Evolutionary conservation across 2,113 vertebrate genomes (phyloP), one percentile per base, ranked within the genome.

Genomic region (Regulus satrapa): DNA sequence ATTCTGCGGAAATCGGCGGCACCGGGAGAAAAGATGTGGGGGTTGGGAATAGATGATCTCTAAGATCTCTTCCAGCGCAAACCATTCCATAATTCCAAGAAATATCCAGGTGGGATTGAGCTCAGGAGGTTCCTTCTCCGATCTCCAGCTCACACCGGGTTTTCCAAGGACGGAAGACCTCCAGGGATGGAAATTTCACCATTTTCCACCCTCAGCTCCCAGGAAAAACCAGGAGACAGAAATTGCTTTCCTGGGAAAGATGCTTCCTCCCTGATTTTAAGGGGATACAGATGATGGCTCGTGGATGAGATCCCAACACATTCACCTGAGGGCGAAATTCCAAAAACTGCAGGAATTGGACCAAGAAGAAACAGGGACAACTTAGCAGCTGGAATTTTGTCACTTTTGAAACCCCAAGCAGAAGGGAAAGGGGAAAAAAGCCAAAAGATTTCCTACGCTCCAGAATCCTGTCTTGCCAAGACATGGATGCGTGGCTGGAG

Each of bases 401-500:
- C 1, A 1, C 10, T 58, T 69, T 31, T 15, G 14, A 62, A 73
- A 48, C 3, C 24, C 29, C 29, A 13, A 24, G 4, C 7, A 40
- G 18, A 16, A 34, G 23, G 31, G 61, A 59, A 85, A 8, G 2
- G 4, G 3, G 10, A 2, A 4, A 62, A 74, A 41, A 4, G 1
- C 5, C 5, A 13, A 55, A 81, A 14, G 5, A 13, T 18, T 58
- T 24, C 24, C 24, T 6, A 2, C 3, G 7, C 23, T 38, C 29
- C 11, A 20, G 79, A 62, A 69, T 21, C 5, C 48, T 24, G 36
- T 18, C 7, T 63, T 12, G 43, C 26, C 58, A 34, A 20, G n/a
- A 6, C 19, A 5, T 2, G 24, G 5, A 8, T 21, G 4, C 0
- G 8, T 2, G 5, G 18, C 21, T 1, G 2, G 55, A 45, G 7